Evolutionary conservation across 2,888 invertebrate species (phyloP), one percentile per base, ranked within the genome.

Genomic region (Mesorhabditis sp.): DNA sequence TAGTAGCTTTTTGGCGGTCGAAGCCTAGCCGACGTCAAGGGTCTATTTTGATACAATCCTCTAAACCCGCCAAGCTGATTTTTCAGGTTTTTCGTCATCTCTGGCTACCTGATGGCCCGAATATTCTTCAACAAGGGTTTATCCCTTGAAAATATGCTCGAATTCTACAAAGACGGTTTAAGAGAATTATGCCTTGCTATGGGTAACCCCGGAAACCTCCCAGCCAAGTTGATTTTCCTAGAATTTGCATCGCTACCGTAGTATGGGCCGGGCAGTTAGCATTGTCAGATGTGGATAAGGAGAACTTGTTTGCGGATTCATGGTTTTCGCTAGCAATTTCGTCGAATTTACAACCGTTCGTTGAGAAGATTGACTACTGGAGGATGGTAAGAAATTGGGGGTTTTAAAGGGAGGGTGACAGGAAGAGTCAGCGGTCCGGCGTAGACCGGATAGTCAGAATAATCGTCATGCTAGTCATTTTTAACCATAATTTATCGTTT

Each of bases 81-180:
- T 50, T n/a, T n/a, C 58, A 50, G 58, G 58, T 50, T 50, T 50
- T 50, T 50, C 58, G 58, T 50, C 10, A 50, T 50, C 58, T 50
- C 58, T 2, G 58, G 58, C 58, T 50, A 50, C n/a, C 58, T 50
- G 58, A 50, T 50, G 58, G 58, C 58, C 10, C 7, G n/a, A n/a
- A 50, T 50, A 13, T 50, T 50, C 58, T 50, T 13, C n/a, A n/a
- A 50, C 58, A 50, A 50, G 58, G 58, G 58, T n/a, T 2, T n/a
- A 10, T 50, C 58, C n/a, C n/a, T 10, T n/a, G 7, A 10, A 50
- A 10, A 50, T 13, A n/a, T n/a, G 10, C n/a, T 13, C 58, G 58
- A 50, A 50, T 50, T 50, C n/a, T 50, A 50, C 58, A 50, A 50
- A 10, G 58, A 50, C 58, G 58, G 10, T 50, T 50, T 50, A 50